Evolutionary conservation across 2,113 vertebrate genomes (phyloP), one percentile per base, ranked within the genome.

Genomic region (Psilopsiagon aurifrons): DNA sequence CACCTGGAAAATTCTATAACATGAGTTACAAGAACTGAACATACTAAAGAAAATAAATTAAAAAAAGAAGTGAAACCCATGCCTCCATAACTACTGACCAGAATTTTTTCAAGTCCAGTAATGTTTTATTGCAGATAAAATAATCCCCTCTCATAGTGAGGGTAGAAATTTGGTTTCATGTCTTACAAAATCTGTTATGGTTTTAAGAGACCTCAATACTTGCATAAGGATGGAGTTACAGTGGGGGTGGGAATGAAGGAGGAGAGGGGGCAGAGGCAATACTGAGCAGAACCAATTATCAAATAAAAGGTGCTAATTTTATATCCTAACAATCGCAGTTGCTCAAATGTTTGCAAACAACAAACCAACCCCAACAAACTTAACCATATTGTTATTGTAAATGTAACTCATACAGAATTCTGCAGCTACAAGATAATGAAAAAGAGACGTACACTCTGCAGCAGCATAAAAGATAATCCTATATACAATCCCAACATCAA

Each of bases 221-320:
- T 94, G 67, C 87, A 92, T 82, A 92, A 93, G 91, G 66, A 88
- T 57, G 73, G 89, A 92, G 90, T 94, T 95, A 68, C 44, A 75
- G 7, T 62, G 79, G 74, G 91, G 94, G 76, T 96, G 84, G 75
- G 41, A 17, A 92, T 69, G 83, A 84, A 70, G 83, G 80, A 94
- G 89, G 59, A 90, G 69, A 96, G 74, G 83, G 94, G 85, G 94
- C 71, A 95, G 82, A 94, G n/a, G 60, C 71, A 92, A 91, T 60
- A 24, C 55, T 59, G 70, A 96, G 83, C 52, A 93, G 62, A 96
- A 97, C 97, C 62, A 69, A 60, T 86, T 86, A 96, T 94, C 83
- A 86, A 95, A 97, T 96, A 88, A 97, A 98, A 96, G 86, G 87
- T 94, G 86, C 89, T 90, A 90, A 95, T 97, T 88, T 96, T 90